A percentile compares a stretch with the other conserved stretches of the same genome.
phyloP scores from a whole-genome alignment of 2,113 vertebrate genomes.

The Takifugu bimaculatus region DNA sequence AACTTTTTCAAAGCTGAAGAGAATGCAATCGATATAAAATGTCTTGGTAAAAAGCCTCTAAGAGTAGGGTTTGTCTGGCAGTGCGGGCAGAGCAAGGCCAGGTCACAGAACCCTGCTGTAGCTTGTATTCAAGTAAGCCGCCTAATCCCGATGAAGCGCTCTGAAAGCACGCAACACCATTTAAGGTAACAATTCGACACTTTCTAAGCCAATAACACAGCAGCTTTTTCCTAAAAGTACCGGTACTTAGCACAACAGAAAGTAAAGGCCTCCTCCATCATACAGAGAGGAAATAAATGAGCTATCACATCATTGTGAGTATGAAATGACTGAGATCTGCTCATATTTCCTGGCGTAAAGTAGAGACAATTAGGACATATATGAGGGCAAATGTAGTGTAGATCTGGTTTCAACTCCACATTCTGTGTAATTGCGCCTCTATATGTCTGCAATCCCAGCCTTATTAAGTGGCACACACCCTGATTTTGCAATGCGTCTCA shows the following conservation, averaged over 20 bases:
- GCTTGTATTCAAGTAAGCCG: constrained; percentile 52
- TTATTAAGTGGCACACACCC: constrained; percentile 53
- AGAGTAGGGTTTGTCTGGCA: constrained; percentile 50
- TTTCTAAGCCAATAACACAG: constrained; percentile 39
- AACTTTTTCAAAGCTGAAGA: constrained; percentile 50
- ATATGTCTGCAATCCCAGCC: constrained; percentile 22
- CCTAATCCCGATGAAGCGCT: constrained; percentile 55
- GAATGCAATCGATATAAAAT: constrained; percentile 62
- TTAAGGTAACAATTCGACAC: constrained; percentile 61
- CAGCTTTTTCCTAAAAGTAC: background rate
- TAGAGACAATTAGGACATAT: constrained; percentile 25
- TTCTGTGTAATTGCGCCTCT: background rate
- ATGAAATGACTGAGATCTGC: background rate
- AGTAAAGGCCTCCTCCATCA: background rate
- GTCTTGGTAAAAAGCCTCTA: constrained; percentile 52
- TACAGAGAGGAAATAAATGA: constrained; percentile 16
- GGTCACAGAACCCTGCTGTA: constrained; percentile 54
- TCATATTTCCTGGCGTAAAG: constrained; percentile 1
- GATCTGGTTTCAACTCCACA: constrained; percentile 12
- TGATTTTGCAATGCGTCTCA: constrained; percentile 44
- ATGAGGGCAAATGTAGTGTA: constrained; percentile 12
- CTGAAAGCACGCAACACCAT: constrained; percentile 55
- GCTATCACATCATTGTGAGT: constrained; percentile 17
- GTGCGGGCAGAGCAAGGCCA: constrained; percentile 31
- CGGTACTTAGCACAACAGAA: background rate